Conservation (phyloP, 2,113 vertebrate genomes). For the Helogale parvula region DNA sequence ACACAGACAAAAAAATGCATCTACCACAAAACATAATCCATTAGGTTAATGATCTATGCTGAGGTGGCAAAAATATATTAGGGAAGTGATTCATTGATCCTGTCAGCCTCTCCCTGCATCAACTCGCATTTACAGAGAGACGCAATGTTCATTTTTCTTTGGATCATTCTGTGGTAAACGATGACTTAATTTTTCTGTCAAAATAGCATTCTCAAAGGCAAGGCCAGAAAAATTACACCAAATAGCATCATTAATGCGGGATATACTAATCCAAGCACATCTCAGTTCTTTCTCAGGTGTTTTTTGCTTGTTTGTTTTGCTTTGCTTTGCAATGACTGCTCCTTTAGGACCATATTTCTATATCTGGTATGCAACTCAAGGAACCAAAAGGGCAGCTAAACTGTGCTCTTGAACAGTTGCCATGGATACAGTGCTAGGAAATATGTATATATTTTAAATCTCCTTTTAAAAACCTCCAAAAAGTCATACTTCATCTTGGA, state of each 20-base stretch:
- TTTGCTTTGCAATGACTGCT: background rate
- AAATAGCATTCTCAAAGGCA: slow-evolving; percentile 34
- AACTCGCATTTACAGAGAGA: slow-evolving; percentile 48
- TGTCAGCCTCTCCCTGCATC: slow-evolving; percentile 41
- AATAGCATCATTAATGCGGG: background rate
- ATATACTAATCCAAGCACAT: background rate
- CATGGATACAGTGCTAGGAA: background rate
- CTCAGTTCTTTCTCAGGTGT: background rate
- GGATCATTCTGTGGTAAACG: slow-evolving; percentile 37
- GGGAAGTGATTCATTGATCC: slow-evolving; percentile 54
- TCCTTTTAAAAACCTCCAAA: slow-evolving; percentile 49
- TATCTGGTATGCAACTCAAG: background rate
- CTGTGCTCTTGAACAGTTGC: background rate
- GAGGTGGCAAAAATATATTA: slow-evolving; percentile 65
- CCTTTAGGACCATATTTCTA: background rate
- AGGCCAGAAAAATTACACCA: slow-evolving; percentile 14
- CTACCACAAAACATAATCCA: slow-evolving; percentile 71
- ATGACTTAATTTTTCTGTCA: slow-evolving; percentile 71
- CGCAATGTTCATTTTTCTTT: slow-evolving; percentile 52
- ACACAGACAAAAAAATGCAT: slow-evolving; percentile 38
- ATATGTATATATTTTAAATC: background rate
- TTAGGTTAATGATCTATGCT: slow-evolving; percentile 75
- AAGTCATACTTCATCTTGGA: background rate
- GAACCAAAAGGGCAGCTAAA: background rate
- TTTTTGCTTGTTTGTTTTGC: background rate